Evolutionary conservation across 2,797 vertebrate species (phyloP), one percentile per base, ranked within the genome.

Genomic region (Bufotes viridis): DNA sequence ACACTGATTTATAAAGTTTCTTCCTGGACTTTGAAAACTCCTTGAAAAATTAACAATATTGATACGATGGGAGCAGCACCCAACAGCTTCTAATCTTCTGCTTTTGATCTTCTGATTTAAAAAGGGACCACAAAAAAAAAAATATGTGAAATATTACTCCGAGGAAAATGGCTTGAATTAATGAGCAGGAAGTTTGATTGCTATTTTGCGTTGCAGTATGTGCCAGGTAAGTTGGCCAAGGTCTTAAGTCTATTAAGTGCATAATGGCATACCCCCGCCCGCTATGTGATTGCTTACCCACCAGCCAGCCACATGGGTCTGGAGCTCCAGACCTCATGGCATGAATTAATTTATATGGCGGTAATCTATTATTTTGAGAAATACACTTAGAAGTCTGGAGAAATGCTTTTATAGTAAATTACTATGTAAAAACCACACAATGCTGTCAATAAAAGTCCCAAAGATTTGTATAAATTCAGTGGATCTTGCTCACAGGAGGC

Each of bases 101-200:
- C 75, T 72, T 90, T 88, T 82, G 90, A 61, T 88, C 87, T 90
- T 93, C 90, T 88, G 78, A 91, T 90, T 87, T 89, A 87, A 90
- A 91, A 90, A 90, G 53, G 70, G 81, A 87, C 86, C 42, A 82
- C 2, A 42, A 42, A 42, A 42, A 70, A 55, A 79, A 74, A 92
- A 90, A 67, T 15, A 86, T 85, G 29, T 65, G 80, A 20, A 91
- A 90, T 70, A 83, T 89, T 88, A 72, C 74, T 85, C 89, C 7
- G 84, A 88, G 82, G 86, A 88, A 90, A 91, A 88, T 69, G 0
- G 18, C 87, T 90, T 90, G 90, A 90, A 78, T 88, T 85, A 89
- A 49, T 88, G 74, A 26, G 81, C 90, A 29, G 76, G 88, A 89
- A 87, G 87, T 88, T 42, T 86, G 78, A 17, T 0, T 65, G 57